These are phyloP conservation scores for Hoplias malabaricus DNA, from an alignment of 2,113 vertebrate genomes.

Conservation along the genomic window DNA sequence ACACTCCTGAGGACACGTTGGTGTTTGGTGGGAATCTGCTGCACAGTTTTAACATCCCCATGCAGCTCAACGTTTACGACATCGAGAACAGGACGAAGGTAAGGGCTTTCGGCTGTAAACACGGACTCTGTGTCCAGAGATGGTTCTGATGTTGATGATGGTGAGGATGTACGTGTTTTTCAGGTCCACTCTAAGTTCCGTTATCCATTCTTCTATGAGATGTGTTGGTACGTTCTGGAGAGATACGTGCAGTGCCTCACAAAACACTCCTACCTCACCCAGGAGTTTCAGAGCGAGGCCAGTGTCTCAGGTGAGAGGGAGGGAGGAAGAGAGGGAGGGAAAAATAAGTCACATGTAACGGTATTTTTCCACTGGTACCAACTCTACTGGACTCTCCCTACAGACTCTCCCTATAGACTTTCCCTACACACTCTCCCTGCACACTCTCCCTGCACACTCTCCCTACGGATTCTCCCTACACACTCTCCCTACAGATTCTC, in stretches of 20 bases:
- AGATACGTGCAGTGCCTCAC: slow-evolving; percentile 92
- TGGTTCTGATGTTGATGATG: neutral
- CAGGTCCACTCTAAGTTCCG: slow-evolving; percentile 97
- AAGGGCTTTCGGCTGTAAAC: slow-evolving; percentile 52
- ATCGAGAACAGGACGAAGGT: slow-evolving; percentile 98
- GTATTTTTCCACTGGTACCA: too few relatives aligned
- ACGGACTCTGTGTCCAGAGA: neutral
- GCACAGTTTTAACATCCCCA: slow-evolving; percentile 99
- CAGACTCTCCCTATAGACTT: too few relatives aligned
- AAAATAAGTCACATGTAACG: too few relatives aligned
- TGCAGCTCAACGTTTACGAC: slow-evolving; percentile 96
- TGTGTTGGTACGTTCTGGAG: slow-evolving; percentile 98
- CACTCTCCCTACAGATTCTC: too few relatives aligned
- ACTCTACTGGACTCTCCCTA: too few relatives aligned
- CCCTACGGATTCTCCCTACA: too few relatives aligned
- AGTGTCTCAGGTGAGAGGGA: slow-evolving; percentile 81
- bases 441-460: too few relatives aligned
- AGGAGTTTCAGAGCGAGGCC: slow-evolving; percentile 81
- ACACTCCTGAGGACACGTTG: slow-evolving; percentile 93
- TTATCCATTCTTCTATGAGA: slow-evolving; percentile 98
- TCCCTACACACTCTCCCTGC: too few relatives aligned
- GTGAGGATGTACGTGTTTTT: neutral
- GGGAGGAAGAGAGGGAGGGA: neutral
- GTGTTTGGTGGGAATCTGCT: slow-evolving; percentile 98
- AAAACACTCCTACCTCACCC: slow-evolving; percentile 86